Evolutionary conservation across 2,113 vertebrate species (phyloP).

Genomic region (Pimephales promelas): DNA sequence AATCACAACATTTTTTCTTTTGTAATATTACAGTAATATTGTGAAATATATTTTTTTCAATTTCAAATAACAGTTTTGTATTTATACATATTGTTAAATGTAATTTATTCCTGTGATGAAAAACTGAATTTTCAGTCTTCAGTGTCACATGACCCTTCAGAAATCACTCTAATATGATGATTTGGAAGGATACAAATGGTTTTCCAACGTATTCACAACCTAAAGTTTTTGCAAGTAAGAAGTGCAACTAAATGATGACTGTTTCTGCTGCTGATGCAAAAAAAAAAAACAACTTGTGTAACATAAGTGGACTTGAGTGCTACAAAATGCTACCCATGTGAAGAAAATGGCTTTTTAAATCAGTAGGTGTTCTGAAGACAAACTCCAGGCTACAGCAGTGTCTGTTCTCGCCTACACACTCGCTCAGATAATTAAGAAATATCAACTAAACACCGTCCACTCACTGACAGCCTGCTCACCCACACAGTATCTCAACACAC

Average conservation of each 20-base stretch:
- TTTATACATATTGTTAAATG: too few species aligned
- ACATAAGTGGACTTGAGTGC: slow-evolving; percentile 2
- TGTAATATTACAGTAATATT: too few species aligned
- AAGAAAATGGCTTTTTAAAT: slow-evolving; percentile 15
- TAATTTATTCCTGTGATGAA: too few species aligned
- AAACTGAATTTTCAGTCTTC: too few species aligned
- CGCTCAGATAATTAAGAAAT: slow-evolving; percentile 6
- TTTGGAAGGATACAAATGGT: too few species aligned
- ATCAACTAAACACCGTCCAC: slow-evolving; percentile 12
- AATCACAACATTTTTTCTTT: too few species aligned
- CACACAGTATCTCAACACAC: background rate
- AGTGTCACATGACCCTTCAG: too few species aligned
- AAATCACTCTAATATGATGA: too few species aligned
- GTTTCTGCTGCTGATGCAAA: background rate
- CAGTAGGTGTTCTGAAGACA: slow-evolving; percentile 27
- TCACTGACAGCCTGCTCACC: background rate
- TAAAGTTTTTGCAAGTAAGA: background rate
- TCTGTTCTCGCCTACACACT: background rate
- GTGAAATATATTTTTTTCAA: too few species aligned
- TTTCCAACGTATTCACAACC: too few species aligned
- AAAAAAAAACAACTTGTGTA: background rate
- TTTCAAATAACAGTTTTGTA: too few species aligned
- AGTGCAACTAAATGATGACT: background rate
- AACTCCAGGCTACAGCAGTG: slow-evolving; percentile 3
- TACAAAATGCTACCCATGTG: background rate